Evolutionary conservation across 2,797 vertebrate genomes (phyloP), one percentile per base, ranked within the genome.

Genomic region (Gephyroberyx darwinii): DNA sequence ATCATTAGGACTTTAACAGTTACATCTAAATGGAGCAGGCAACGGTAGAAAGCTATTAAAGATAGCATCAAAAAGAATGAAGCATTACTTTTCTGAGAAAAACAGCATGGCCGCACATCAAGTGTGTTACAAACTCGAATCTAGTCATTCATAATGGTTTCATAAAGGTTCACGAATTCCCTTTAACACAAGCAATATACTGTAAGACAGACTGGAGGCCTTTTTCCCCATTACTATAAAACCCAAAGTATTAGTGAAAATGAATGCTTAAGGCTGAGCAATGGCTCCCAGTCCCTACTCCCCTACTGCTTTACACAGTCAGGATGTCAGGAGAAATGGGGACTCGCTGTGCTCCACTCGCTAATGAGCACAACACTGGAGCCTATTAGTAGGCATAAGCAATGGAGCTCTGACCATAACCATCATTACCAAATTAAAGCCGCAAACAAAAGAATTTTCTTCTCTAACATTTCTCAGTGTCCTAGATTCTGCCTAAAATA

Each of bases 281-380:
- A 78, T 79, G 74, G 78, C 67, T 80, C 55, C 74, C 58, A 69
- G 77, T 83, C 74, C 58, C 74, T 74, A 67, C 85, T 85, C 88
- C 80, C 90, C 84, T 62, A 80, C 90, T 89, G 88, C 75, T 92
- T 93, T 90, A 92, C 87, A 89, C 82, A 84, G 83, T 81, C 80
- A 77, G 84, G 85, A 88, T 88, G 83, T 86, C 84, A 79, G 72
- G 75, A 68, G 83, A 77, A 58, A 75, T 33, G 68, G 59, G 73
- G 72, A 77, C 84, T 72, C 17, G 54, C 75, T 83, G 80, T 65
- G 54, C 80, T 80, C 31, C 55, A 57, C 62, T 80, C 74, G 33
- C 79, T 89, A 91, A 92, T 86, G 84, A 92, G 87, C 80, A 81
- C 78, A 84, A 77, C 76, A 74, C 82, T 45, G 72, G 75, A 80